Conservation (phyloP, 2,113 vertebrate genomes). For the Lophius piscatorius region DNA sequence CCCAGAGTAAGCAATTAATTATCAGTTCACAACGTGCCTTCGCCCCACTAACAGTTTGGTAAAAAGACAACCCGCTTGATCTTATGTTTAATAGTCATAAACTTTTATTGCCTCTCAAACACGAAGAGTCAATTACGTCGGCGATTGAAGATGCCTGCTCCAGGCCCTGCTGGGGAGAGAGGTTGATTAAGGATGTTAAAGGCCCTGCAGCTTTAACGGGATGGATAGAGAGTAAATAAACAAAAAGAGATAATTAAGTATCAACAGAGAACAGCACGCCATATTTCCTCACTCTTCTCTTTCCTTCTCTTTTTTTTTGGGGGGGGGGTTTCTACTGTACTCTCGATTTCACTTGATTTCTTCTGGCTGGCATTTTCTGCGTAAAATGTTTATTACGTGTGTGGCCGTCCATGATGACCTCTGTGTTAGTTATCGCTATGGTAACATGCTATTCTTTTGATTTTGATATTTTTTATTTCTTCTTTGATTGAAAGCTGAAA, state of each 20-base stretch:
- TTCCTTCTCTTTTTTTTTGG: not conserved
- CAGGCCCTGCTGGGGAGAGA: constrained; percentile 60
- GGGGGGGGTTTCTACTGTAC: no score
- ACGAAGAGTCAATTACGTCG: constrained; percentile 81
- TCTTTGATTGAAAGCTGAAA: no score
- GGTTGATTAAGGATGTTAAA: constrained; percentile 76
- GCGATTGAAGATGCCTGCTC: constrained; percentile 69
- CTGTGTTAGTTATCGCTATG: no score
- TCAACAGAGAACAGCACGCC: constrained; percentile 51
- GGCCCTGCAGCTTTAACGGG: constrained; percentile 68
- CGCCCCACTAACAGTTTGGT: constrained; percentile 72
- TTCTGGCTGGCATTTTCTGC: no score
- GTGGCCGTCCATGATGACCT: no score
- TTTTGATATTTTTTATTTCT: no score
- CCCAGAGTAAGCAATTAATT: constrained; percentile 80
- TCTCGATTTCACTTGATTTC: not conserved
- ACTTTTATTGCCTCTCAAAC: constrained; percentile 79
- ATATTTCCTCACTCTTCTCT: constrained; percentile 13
- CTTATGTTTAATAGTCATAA: constrained; percentile 82
- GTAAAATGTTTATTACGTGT: no score
- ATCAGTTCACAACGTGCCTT: constrained; percentile 67
- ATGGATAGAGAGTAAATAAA: constrained; percentile 74
- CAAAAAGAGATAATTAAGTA: constrained; percentile 67
- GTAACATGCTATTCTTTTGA: no score
- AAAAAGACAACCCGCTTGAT: constrained; percentile 73